These are phyloP conservation scores for Auanema freiburgensis DNA, from an alignment of 2,888 invertebrate genomes.

Conservation along the genomic window DNA sequence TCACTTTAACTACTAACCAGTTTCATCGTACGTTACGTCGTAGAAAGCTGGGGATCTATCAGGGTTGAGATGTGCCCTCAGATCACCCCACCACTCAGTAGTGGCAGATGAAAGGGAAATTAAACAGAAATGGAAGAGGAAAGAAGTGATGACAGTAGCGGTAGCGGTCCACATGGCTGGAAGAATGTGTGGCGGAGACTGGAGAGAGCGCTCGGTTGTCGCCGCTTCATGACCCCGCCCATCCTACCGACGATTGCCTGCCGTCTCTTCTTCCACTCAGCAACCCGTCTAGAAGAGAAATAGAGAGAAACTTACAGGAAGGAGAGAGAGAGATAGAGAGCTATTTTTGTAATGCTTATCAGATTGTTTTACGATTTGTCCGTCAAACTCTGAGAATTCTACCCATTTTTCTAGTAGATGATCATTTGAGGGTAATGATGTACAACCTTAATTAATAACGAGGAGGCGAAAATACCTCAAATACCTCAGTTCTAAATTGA, in stretches of 20 bases:
- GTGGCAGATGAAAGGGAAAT: constrained; percentile 33
- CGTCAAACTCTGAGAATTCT: neutral
- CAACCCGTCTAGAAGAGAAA: constrained; percentile 11
- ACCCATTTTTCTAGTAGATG: no score
- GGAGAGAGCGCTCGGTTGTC: constrained; percentile 11
- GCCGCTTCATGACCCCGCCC: constrained; percentile 19
- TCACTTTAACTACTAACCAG: constrained; percentile 36
- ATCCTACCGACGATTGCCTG: neutral
- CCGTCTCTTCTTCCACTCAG: neutral
- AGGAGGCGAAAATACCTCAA: no score
- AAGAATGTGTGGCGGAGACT: constrained; percentile 14
- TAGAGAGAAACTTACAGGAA: no score
- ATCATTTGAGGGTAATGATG: no score
- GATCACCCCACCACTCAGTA: constrained; percentile 64
- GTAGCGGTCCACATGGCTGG: constrained; percentile 7
- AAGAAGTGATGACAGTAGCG: constrained; percentile 5
- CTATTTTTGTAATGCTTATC: constrained; percentile 20
- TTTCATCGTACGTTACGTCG: constrained; percentile 63
- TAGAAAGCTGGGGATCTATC: constrained; percentile 56
- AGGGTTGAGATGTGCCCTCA: constrained; percentile 61
- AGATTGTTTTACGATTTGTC: constrained; percentile 20
- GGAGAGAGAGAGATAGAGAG: constrained; percentile 1
- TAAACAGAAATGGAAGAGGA: neutral
- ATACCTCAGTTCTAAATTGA: no score
- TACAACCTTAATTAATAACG: no score